A percentile compares a stretch with the other conserved stretches of the same genome.
These are phyloP conservation scores for Orycteropus afer DNA, from an alignment of 2,113 vertebrate species.

Conservation along the genomic window DNA sequence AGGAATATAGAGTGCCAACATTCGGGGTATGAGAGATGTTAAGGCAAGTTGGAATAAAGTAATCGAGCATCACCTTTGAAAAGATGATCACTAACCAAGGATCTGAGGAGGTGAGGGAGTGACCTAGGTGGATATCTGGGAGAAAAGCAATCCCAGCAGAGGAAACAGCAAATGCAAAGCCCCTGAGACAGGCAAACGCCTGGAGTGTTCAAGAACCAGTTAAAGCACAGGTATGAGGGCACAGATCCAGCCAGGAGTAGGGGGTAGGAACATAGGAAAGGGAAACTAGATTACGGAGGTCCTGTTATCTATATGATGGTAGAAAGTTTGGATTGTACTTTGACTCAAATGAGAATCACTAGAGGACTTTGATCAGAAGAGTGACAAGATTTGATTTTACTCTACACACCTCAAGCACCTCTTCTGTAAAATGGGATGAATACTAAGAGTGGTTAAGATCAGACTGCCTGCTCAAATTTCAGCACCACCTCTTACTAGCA, in stretches of 20 bases:
- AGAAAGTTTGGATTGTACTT: neutral
- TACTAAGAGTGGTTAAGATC: neutral
- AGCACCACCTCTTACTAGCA: neutral
- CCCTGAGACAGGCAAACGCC: neutral
- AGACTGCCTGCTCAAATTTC: neutral
- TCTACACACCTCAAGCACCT: neutral
- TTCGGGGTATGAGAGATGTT: neutral
- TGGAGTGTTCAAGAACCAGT: neutral
- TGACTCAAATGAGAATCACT: neutral
- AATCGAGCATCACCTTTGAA: neutral
- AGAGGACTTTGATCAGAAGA: neutral
- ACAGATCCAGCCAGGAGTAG: neutral
- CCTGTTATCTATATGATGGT: neutral
- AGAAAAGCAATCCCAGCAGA: neutral
- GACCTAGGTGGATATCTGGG: neutral
- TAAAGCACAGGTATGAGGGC: neutral
- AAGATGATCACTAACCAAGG: neutral
- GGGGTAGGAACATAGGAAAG: neutral
- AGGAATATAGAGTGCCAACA: neutral
- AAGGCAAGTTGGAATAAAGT: neutral
- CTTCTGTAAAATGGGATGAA: constrained; percentile 1
- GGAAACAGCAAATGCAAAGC: neutral
- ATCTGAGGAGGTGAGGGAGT: neutral
- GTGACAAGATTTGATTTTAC: neutral
- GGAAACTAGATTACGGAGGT: neutral